phyloP scores from a whole-genome alignment of 2,113 vertebrate species.

The Orthonyx spaldingii region DNA sequence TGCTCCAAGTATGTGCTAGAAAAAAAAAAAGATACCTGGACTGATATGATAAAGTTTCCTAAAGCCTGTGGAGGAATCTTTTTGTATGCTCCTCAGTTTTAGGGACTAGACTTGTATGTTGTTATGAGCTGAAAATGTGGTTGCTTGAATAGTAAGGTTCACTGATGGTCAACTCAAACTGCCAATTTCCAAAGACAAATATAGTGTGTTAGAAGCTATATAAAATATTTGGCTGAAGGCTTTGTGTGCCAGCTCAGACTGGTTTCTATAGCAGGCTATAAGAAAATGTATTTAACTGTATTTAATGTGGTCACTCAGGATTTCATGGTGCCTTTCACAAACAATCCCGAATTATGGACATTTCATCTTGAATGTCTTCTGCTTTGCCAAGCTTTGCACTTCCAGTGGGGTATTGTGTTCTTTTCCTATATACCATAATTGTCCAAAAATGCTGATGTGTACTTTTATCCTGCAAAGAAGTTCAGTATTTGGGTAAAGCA shows the following conservation, averaged over 20 bases:
- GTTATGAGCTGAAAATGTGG: not conserved
- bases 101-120: not conserved
- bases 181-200: slow-evolving; percentile 37
- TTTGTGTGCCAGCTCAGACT: slow-evolving; percentile 23
- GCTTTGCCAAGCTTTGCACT: not conserved
- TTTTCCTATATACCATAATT: not conserved
- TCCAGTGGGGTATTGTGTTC: not conserved
- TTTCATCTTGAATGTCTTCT: not conserved
- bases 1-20: not conserved
- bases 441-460: not conserved
- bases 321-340: not conserved
- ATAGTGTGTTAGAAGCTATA: slow-evolving; percentile 13
- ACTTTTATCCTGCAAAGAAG: not conserved
- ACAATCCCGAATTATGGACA: not conserved
- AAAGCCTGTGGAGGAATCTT: not conserved
- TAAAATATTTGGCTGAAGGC: slow-evolving; percentile 12
- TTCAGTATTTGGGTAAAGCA: not conserved
- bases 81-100: not conserved
- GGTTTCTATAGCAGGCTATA: slow-evolving; percentile 5
- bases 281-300: slow-evolving; percentile 11
- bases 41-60: not conserved
- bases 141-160: slow-evolving; percentile 38
- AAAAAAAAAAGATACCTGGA: not conserved
- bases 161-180: not conserved
- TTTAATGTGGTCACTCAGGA: slow-evolving; percentile 12